Percentiles rank a stretch among this genome's conserved stretches.
These are phyloP conservation scores for Heliconius himera DNA, from an alignment of 1,140 invertebrate genomes.

Conservation along the genomic window DNA sequence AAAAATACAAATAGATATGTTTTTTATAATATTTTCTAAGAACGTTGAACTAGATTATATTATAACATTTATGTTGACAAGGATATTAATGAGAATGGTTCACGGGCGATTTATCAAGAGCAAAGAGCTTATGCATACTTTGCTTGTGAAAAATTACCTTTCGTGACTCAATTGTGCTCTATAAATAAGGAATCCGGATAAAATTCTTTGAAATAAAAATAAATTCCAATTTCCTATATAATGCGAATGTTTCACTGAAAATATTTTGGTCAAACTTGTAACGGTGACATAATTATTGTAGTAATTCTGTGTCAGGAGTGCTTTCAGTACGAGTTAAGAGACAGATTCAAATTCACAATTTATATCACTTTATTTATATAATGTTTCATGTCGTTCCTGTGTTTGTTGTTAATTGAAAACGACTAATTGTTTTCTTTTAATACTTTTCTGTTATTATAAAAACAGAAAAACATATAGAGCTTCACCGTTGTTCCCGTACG, in stretches of 20 bases:
- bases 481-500: too few relatives aligned
- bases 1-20: background rate
- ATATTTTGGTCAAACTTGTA: background rate
- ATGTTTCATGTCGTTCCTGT: too few relatives aligned
- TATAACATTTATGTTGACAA: slow-evolving; percentile 7
- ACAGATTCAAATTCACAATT: too few relatives aligned
- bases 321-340: too few relatives aligned
- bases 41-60: slow-evolving; percentile 29
- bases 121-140: background rate
- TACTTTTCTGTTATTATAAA: too few relatives aligned
- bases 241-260: background rate
- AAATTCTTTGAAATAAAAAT: background rate
- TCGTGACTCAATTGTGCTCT: slow-evolving; percentile 1
- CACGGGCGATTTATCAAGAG: slow-evolving; percentile 7
- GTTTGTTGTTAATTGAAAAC: too few relatives aligned
- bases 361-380: too few relatives aligned
- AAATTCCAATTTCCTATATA: background rate
- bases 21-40: slow-evolving; percentile 1
- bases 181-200: background rate
- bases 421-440: too few relatives aligned
- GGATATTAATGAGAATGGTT: slow-evolving; percentile 5
- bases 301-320: too few relatives aligned
- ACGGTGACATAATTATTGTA: background rate
- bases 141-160: background rate
- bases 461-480: too few relatives aligned